phyloP scores from a whole-genome alignment of 2,888 invertebrate species.

The Dasysyrphus albostriatus region DNA sequence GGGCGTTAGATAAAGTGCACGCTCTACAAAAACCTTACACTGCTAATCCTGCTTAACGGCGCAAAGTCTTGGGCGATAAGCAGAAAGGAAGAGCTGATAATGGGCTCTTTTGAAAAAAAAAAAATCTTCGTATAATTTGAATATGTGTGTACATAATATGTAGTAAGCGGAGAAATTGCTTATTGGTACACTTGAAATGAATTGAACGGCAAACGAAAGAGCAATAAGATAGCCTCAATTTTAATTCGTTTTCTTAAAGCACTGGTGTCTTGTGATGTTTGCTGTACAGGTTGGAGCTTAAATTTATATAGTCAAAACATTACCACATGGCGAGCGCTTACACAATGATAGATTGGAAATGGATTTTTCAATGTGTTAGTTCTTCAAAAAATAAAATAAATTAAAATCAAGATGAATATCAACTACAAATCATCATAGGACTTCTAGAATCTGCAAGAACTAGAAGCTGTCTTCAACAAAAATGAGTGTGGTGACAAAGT shows the following conservation, averaged over 20 bases:
- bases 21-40: too few species aligned
- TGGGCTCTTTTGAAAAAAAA: too few species aligned
- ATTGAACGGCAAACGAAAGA: not conserved
- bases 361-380: not conserved
- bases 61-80: too few species aligned
- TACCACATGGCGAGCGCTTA: not conserved
- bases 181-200: not conserved
- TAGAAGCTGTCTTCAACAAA: too few species aligned
- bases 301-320: constrained; percentile 8
- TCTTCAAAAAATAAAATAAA: not conserved
- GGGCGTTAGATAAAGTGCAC: too few species aligned
- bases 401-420: not conserved
- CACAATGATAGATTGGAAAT: not conserved
- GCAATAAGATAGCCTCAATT: not conserved
- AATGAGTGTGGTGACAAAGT: too few species aligned
- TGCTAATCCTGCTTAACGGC: too few species aligned
- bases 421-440: too few species aligned
- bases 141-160: not conserved
- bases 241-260: not conserved
- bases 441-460: too few species aligned
- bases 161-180: not conserved
- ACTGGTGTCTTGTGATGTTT: not conserved
- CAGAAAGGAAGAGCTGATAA: too few species aligned
- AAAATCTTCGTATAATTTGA: too few species aligned
- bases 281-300: constrained; percentile 7